Evolutionary conservation across 2,797 vertebrate species (phyloP).

Genomic region (Enteromius thamalakanensis): DNA sequence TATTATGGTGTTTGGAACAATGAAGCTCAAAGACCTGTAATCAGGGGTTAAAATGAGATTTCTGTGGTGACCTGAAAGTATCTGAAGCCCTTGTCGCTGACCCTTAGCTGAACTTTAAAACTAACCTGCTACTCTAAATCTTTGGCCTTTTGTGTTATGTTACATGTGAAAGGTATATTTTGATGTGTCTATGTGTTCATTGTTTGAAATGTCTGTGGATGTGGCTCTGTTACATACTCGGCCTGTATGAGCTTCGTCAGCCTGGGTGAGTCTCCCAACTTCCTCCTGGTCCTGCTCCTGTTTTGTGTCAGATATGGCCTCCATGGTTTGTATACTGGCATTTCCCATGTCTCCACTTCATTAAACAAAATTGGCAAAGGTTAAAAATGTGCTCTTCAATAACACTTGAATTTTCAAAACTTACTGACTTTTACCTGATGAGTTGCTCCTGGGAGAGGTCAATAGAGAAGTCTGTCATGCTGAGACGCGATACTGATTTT

Average conservation of each 20-base stretch:
- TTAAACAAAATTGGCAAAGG: not conserved
- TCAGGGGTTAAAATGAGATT: conserved; percentile 27
- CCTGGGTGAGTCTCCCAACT: conserved; percentile 77
- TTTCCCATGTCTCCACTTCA: conserved; percentile 67
- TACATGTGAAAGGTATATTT: not conserved
- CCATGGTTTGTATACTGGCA: conserved; percentile 63
- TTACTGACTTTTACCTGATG: conserved; percentile 65
- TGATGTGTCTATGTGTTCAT: not conserved
- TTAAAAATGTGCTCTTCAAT: not conserved
- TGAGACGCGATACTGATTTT: conserved; percentile 68
- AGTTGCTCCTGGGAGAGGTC: conserved; percentile 75
- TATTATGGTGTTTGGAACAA: conserved; percentile 23
- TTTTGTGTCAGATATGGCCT: conserved; percentile 62
- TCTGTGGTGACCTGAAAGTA: conserved; percentile 4
- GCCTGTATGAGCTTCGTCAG: conserved; percentile 78
- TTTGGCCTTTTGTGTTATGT: not conserved
- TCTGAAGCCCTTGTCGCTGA: not conserved
- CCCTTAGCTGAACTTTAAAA: conserved; percentile 15
- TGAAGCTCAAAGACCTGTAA: conserved; percentile 17
- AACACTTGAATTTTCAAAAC: not conserved
- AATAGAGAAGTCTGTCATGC: conserved; percentile 69
- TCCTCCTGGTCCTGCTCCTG: conserved; percentile 75
- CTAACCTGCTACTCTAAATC: not conserved
- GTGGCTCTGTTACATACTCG: conserved; percentile 69
- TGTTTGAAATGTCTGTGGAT: not conserved